These are phyloP conservation scores for Hemithea aestivaria DNA, from an alignment of 2,888 invertebrate species.

Conservation along the genomic window DNA sequence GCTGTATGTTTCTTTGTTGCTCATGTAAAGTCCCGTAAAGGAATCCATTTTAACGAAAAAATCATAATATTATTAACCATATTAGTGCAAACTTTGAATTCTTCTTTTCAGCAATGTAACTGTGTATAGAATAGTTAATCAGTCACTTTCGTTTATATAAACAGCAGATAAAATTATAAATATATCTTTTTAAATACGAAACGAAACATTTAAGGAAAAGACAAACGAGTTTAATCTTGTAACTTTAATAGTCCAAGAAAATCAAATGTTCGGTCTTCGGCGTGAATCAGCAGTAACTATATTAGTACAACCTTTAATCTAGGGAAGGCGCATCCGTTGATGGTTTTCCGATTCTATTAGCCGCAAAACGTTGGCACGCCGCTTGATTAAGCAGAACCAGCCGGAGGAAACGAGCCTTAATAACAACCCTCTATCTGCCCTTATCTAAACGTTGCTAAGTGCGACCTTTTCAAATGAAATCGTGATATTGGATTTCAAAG, in stretches of 20 bases:
- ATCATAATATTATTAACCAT: no score
- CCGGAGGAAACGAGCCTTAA: slow-evolving; percentile 44
- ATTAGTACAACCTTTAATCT: slow-evolving; percentile 55
- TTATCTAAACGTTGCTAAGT: slow-evolving; percentile 4
- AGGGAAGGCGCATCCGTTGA: slow-evolving; percentile 51
- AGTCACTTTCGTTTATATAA: no score
- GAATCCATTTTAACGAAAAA: no score
- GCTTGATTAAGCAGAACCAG: slow-evolving; percentile 59
- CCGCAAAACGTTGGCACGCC: slow-evolving; percentile 45
- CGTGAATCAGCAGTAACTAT: slow-evolving; percentile 44
- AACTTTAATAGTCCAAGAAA: not conserved
- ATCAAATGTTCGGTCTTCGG: slow-evolving; percentile 6
- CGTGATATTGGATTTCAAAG: not conserved
- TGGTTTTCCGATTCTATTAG: slow-evolving; percentile 72
- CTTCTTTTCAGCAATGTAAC: no score
- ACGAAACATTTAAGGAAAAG: no score
- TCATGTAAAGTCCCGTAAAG: no score
- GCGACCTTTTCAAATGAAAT: not conserved
- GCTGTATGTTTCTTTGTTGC: no score
- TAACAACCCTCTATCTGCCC: slow-evolving; percentile 27
- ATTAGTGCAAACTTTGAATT: no score
- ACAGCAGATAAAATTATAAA: no score
- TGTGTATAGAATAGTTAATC: no score
- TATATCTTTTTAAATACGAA: no score
- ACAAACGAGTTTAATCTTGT: no score